Conservation (phyloP, 2,113 vertebrate species). For the Grammomys surdaster region DNA sequence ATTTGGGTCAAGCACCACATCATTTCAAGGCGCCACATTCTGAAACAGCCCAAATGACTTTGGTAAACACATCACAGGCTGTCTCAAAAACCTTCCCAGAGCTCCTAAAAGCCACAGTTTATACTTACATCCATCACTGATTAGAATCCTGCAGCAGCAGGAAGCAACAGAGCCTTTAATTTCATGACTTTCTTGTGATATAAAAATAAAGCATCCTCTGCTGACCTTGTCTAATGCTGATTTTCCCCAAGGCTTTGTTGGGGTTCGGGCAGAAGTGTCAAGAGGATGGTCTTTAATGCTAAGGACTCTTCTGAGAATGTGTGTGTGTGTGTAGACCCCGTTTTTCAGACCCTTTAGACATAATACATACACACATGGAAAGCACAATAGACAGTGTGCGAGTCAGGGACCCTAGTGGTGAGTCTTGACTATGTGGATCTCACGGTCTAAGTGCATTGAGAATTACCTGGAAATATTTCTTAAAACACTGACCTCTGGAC, state of each 20-base stretch:
- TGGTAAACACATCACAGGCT: slow-evolving; percentile 7
- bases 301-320: neutral
- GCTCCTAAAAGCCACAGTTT: slow-evolving; percentile 37
- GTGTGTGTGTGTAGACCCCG: neutral
- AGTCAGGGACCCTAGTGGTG: rapidly evolving
- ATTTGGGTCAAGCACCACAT: neutral
- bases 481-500: no score
- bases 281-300: neutral
- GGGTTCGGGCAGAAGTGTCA: neutral
- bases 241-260: neutral
- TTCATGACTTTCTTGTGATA: neutral
- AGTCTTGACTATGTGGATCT: neutral
- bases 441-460: no score
- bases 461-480: neutral
- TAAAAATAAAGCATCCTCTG: neutral
- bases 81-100: slow-evolving; percentile 46
- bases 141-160: slow-evolving; percentile 3
- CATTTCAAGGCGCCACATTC: slow-evolving; percentile 40
- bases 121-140: slow-evolving; percentile 36
- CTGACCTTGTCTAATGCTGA: neutral
- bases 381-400: rapidly evolving
- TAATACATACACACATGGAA: neutral
- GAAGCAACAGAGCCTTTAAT: neutral
- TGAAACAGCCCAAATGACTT: slow-evolving; percentile 54
- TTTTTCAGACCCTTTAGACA: neutral